phyloP scores from a whole-genome alignment of 2,797 vertebrate genomes.

The Ceryle rudis region DNA sequence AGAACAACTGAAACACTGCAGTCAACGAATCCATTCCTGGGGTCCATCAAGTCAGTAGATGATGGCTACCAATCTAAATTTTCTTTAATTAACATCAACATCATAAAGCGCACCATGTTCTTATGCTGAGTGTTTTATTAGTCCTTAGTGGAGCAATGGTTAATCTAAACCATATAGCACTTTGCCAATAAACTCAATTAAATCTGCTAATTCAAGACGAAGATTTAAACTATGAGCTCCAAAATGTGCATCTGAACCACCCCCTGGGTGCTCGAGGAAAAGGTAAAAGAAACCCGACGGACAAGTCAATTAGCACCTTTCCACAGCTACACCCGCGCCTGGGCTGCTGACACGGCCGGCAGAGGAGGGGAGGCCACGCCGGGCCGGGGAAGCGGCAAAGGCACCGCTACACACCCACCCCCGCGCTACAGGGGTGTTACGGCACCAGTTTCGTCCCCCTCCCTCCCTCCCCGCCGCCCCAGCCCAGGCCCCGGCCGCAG shows the following conservation, averaged over 20 bases:
- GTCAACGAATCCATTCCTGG: not conserved
- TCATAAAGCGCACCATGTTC: accelerated
- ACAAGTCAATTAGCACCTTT: accelerated
- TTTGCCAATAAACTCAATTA: not conserved
- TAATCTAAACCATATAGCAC: not conserved
- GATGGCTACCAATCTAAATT: not conserved
- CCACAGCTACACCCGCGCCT: accelerated
- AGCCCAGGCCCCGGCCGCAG: not conserved
- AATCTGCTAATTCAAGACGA: accelerated
- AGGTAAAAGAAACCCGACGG: not conserved
- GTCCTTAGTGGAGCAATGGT: accelerated
- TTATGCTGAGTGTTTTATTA: accelerated
- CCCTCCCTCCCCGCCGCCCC: not conserved
- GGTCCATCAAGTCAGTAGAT: accelerated
- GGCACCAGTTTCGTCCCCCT: too few relatives aligned
- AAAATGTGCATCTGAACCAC: accelerated
- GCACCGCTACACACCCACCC: not conserved
- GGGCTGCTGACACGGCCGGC: not conserved
- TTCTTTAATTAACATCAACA: not conserved
- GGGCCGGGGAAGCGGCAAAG: not conserved
- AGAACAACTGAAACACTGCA: not conserved
- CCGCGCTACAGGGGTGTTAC: accelerated
- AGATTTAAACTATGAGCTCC: not conserved
- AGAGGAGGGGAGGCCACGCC: too few relatives aligned
- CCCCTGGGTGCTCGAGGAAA: accelerated